Evolutionary conservation across 2,888 invertebrate genomes (phyloP).

Genomic region (Torymus aiolomorphi): DNA sequence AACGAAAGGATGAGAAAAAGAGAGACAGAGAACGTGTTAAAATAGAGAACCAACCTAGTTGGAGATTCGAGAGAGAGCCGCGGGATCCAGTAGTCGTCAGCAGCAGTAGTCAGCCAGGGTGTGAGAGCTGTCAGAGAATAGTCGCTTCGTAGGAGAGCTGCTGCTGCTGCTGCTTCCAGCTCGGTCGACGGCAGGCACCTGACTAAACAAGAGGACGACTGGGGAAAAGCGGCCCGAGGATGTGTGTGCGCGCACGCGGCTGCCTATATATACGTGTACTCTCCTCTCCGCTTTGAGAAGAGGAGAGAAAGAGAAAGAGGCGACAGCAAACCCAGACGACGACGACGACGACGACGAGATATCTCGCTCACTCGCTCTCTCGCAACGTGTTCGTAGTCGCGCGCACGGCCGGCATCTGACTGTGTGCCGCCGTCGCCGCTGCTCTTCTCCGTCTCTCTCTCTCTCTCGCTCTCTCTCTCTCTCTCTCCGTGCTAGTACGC

Average conservation of each 20-base stretch:
- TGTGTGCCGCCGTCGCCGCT: conserved; percentile 63
- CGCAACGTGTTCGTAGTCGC: conserved; percentile 50
- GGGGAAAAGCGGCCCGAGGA: conserved; percentile 46
- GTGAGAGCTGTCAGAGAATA: background rate
- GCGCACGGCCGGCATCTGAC: conserved; percentile 72
- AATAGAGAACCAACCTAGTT: conserved; percentile 29
- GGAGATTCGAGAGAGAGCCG: background rate
- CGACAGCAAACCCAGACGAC: background rate
- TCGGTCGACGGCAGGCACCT: conserved; percentile 71
- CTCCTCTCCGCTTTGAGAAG: background rate
- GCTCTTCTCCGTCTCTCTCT: background rate
- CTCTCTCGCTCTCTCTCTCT: no score
- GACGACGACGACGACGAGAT: conserved; percentile 1
- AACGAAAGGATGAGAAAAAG: background rate
- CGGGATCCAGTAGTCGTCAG: background rate
- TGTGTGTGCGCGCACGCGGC: conserved; percentile 4
- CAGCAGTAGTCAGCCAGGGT: background rate
- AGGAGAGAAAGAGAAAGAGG: conserved; percentile 1
- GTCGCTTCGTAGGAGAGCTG: no score
- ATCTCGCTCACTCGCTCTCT: conserved; percentile 4
- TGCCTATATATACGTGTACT: background rate
- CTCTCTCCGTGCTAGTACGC: background rate
- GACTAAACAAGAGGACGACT: conserved; percentile 69
- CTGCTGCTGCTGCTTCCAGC: conserved; percentile 44
- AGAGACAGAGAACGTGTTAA: background rate